Percentiles rank a stretch among this genome's conserved stretches.
These are phyloP conservation scores for Catharus minimus DNA, from an alignment of 2,113 vertebrate genomes.

Conservation along the genomic window DNA sequence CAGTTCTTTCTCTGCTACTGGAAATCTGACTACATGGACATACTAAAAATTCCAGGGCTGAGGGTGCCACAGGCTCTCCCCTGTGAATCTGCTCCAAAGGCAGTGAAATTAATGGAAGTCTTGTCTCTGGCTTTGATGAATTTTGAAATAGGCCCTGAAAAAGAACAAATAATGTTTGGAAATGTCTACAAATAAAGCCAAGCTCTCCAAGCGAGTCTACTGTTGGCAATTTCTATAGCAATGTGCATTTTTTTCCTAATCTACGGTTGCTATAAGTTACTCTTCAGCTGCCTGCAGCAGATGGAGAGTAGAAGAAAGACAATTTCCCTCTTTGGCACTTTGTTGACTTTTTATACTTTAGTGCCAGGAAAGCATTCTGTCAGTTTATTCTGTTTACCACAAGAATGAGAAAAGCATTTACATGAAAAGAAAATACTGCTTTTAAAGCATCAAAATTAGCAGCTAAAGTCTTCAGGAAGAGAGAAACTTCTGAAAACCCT, in stretches of 20 bases:
- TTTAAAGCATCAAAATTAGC: not conserved
- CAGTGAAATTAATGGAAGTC: not conserved
- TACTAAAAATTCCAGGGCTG: not conserved
- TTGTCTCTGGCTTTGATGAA: not conserved
- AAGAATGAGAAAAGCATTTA: not conserved
- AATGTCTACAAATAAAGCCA: slow-evolving; percentile 32
- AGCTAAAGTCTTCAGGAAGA: not conserved
- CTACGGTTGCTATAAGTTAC: slow-evolving; percentile 45
- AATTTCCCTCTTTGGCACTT: not conserved
- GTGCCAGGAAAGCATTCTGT: not conserved
- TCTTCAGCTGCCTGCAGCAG: slow-evolving; percentile 30
- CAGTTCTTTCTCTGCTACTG: not conserved
- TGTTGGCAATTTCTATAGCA: slow-evolving; percentile 28
- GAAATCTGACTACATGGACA: not conserved
- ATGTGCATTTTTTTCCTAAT: slow-evolving; percentile 25
- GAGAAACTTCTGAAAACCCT: not conserved
- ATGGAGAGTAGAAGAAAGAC: slow-evolving; percentile 34
- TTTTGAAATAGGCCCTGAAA: slow-evolving; percentile 14
- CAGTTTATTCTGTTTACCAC: slow-evolving; percentile 10
- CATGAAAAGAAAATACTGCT: not conserved
- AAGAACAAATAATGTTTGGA: slow-evolving; percentile 33
- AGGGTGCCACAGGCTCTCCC: not conserved
- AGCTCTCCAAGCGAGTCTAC: not conserved
- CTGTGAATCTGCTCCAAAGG: not conserved
- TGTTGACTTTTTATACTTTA: slow-evolving; percentile 10